Base-by-base conservation (phyloP, 2,797 vertebrate species). In the Rousettus madagascariensis region DNA sequence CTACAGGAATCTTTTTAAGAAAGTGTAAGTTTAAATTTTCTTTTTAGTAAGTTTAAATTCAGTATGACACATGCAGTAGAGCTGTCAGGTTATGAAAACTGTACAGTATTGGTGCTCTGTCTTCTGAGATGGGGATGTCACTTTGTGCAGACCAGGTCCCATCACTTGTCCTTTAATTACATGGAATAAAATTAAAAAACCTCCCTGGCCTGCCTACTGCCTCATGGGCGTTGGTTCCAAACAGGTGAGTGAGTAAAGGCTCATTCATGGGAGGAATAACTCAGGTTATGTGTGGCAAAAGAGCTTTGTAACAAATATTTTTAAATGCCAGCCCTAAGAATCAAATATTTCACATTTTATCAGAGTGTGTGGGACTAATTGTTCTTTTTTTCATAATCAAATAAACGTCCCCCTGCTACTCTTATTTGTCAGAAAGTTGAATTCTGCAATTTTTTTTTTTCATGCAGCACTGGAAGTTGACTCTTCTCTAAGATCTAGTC, bases 1-100 rank as follows among this genome's bases (percentile, higher is more conserved):
- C 1, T 99, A 99, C 98, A 98, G 99, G 97, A 99, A 99, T 97
- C 99, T 99, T 95, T 99, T 99, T 96, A 99, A 99, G 98, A 99
- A 99, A 99, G 99, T 99, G 99, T 99, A 97, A 99, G 99, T 19
- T 33, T 33, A 33, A 33, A 7, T 38, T 88, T 66, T 28, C 49
- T 49, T 57, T 4, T 16, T 46, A 30, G 8, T 17, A 57, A 17
- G 63, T 26, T 12, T 12, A 7, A 6, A 19, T 7, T 80, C 46
- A 2, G 51, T 4, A 15, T 3, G 61, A 5, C 43, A 26, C 68
- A 6, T 15, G 4, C 36, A 61, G 24, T 30, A 17, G 43, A 63
- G 28, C 49, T 16, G 7, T 74, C 43, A 53, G 24, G 24, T 3
- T 41, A 8, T 13, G 8, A 10, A 57, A 49, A 57, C 28, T 1